phyloP scores from a whole-genome alignment of 1,140 invertebrate genomes.

The Pararge aegeria region DNA sequence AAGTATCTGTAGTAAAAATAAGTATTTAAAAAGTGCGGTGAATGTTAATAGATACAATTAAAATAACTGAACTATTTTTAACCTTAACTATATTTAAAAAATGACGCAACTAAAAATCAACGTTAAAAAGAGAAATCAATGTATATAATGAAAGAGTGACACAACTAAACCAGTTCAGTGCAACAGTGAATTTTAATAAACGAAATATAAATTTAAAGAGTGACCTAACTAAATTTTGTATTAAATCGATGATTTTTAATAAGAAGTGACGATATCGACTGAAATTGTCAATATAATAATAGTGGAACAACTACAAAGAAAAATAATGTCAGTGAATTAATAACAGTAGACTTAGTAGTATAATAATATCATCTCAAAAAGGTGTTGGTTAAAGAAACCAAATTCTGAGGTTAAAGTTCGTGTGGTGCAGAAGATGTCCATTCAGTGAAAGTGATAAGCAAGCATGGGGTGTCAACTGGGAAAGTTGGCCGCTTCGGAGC shows the following conservation, averaged over 20 bases:
- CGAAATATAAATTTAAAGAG: neutral
- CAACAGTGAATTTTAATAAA: neutral
- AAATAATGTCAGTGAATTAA: neutral
- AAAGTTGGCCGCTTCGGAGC: slow-evolving; percentile 83
- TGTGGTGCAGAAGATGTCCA: slow-evolving; percentile 8
- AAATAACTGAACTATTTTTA: no score
- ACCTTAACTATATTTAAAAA: neutral
- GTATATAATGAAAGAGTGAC: neutral
- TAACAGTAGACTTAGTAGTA: neutral
- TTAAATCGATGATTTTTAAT: neutral
- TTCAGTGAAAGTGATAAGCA: slow-evolving; percentile 24
- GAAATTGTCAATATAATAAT: no score
- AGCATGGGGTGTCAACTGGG: slow-evolving; percentile 88
- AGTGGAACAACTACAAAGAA: neutral
- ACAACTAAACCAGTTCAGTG: neutral
- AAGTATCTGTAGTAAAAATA: neutral
- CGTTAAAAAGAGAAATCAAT: neutral
- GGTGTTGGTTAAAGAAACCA: neutral
- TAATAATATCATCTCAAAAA: neutral
- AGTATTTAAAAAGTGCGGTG: no score
- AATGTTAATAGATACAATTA: no score
- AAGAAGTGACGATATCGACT: neutral
- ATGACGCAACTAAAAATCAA: neutral
- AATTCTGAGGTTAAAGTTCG: neutral
- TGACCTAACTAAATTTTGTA: neutral